Percentiles rank a stretch among this genome's conserved stretches.
Evolutionary conservation across 23 tunicate genomes (phyloP).

Genomic region (Aplidium turbinatum): DNA sequence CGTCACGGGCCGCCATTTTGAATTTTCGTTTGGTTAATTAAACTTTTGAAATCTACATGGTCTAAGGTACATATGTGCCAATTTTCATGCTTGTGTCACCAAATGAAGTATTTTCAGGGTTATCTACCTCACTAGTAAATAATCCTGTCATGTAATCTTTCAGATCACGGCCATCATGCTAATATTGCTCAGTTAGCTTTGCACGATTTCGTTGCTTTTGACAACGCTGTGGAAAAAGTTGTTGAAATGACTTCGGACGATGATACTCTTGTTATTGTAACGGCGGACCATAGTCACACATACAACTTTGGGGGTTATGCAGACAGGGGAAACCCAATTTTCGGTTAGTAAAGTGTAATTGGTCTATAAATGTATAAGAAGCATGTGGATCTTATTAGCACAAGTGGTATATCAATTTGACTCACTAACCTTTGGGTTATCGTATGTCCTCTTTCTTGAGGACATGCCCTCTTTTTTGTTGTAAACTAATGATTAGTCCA

Average conservation of each 20-base stretch:
- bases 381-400: no score
- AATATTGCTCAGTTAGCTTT: slow-evolving; percentile 33
- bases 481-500: no score
- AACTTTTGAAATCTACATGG: no score
- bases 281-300: slow-evolving; percentile 60
- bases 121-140: no score
- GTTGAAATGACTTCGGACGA: slow-evolving; percentile 46
- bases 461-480: no score
- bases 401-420: slow-evolving; percentile 23
- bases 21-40: no score
- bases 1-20: no score
- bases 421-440: slow-evolving; percentile 9
- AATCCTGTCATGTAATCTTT: not conserved
- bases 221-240: slow-evolving; percentile 41
- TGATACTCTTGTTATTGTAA: slow-evolving; percentile 53
- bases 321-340: slow-evolving; percentile 45
- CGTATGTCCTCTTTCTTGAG: not conserved
- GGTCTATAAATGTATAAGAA: not conserved
- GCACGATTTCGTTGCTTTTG: slow-evolving; percentile 41
- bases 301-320: slow-evolving; percentile 46
- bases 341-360: slow-evolving; percentile 9
- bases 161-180: slow-evolving; percentile 59
- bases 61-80: no score
- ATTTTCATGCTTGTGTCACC: no score
- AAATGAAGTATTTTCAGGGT: no score